Evolutionary conservation across 2,888 invertebrate genomes (phyloP), one percentile per base, ranked within the genome.

Genomic region (Drosophila parthenogenetica): DNA sequence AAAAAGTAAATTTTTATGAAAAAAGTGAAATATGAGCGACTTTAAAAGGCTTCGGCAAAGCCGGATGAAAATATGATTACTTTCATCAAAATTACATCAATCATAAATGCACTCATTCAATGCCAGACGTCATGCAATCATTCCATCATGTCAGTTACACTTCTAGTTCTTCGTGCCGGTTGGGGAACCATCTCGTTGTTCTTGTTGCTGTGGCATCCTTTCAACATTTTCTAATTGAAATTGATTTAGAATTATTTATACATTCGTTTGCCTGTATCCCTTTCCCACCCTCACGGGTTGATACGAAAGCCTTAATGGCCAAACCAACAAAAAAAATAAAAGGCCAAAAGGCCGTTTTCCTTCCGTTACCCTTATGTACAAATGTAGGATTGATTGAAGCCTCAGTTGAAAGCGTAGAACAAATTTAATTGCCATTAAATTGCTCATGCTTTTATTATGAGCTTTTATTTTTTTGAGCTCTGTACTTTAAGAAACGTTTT

Each of bases 1-100:
- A 29, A 29, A 29, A 25, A 29, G 8, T 8, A 29, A 29, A 29
- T 8, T 0, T 29, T 7, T 8, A 29, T 5, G 8, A 29, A 29
- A 29, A 8, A 29, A 82, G 79, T 87, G 77, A 76, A 87, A 87
- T 87, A 75, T 77, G 70, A 69, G 82, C 64, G 63, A 54, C 77
- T 79, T 79, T 85, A 79, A 87, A 77, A 49, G 80, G 70, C 70
- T 73, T 82, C 57, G 14, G 62, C 46, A 53, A 53, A 64, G 76
- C 60, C 62, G 60, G 65, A 63, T 63, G 68, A 66, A 69, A 71
- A 70, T 77, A 54, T 74, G 57, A 83, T 76, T 86, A 76, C 76
- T 87, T 87, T 88, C 81, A 79, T 86, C 81, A 87, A 86, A 85
- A 86, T 79, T 76, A 79, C 88, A 84, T 85, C 88, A 88, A 85